Conservation (phyloP, 1,140 invertebrate genomes). For the Micrasema minimum region DNA sequence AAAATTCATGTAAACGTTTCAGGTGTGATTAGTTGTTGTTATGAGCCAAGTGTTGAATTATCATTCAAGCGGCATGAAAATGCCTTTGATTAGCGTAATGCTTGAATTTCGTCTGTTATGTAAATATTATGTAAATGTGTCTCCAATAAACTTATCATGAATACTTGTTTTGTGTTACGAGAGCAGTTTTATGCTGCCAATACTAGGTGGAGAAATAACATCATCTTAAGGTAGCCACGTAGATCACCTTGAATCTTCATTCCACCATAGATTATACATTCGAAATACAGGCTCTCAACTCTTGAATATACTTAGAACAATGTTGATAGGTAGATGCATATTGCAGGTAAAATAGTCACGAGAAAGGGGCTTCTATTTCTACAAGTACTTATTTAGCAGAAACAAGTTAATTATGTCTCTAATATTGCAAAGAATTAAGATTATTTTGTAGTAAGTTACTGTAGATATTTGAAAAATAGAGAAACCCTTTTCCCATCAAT, state of each 20-base stretch:
- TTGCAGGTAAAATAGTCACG: background rate
- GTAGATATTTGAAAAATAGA: background rate
- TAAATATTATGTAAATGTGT: constrained; percentile 27
- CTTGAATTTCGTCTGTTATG: constrained; percentile 22
- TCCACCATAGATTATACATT: constrained; percentile 10
- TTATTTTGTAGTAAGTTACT: too few species aligned
- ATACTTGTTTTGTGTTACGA: constrained; percentile 13
- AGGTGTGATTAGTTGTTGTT: background rate
- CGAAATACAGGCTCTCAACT: background rate
- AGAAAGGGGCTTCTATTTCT: background rate
- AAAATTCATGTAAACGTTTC: background rate
- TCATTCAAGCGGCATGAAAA: constrained; percentile 15
- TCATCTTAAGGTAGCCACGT: background rate
- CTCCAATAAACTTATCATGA: constrained; percentile 3
- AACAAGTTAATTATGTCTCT: background rate
- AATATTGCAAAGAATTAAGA: too few species aligned
- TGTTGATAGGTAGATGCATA: background rate
- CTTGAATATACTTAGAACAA: background rate
- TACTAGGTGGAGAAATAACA: background rate
- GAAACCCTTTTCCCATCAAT: background rate
- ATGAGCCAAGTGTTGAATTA: constrained; percentile 1
- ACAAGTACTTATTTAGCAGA: background rate
- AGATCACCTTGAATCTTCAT: constrained; percentile 15
- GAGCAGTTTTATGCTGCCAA: constrained; percentile 10
- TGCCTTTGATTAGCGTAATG: constrained; percentile 19